Conservation (phyloP, 2,113 vertebrate genomes). For the Podarcis cretensis region DNA sequence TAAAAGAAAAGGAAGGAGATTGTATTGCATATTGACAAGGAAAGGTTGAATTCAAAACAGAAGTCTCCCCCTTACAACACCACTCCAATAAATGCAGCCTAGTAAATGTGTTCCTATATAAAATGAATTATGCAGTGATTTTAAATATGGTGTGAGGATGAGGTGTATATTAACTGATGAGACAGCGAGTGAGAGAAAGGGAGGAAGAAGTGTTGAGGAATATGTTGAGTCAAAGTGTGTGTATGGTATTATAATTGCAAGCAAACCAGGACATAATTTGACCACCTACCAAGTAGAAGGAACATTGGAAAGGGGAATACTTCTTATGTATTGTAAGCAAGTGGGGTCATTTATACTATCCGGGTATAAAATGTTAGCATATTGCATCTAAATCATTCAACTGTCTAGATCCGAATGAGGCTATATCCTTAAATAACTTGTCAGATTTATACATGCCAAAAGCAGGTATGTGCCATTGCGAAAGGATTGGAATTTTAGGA, state of each 20-base stretch:
- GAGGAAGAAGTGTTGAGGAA: not conserved
- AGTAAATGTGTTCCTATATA: constrained; percentile 35
- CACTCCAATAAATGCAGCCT: constrained; percentile 18
- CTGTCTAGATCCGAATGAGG: not conserved
- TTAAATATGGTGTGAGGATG: constrained; percentile 36
- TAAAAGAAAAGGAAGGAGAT: constrained; percentile 23
- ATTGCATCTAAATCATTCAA: not conserved
- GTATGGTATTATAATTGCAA: not conserved
- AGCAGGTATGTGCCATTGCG: not conserved
- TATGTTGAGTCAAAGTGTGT: not conserved
- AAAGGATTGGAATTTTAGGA: not conserved
- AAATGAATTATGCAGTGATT: constrained; percentile 49
- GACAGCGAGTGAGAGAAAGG: constrained; percentile 7
- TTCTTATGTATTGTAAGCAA: not conserved
- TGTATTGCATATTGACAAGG: constrained; percentile 1
- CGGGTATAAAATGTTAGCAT: not conserved
- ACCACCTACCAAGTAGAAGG: not conserved
- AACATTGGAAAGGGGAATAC: not conserved
- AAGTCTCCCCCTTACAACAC: not conserved
- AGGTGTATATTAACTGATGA: constrained; percentile 31
- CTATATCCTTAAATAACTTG: not conserved
- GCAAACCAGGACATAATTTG: not conserved
- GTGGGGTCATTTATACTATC: not conserved
- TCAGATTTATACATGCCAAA: not conserved
- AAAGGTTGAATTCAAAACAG: constrained; percentile 8